Percentiles rank a stretch among this genome's conserved stretches.
phyloP scores from a whole-genome alignment of 2,888 invertebrate species.

The Acrobasis suavella region DNA sequence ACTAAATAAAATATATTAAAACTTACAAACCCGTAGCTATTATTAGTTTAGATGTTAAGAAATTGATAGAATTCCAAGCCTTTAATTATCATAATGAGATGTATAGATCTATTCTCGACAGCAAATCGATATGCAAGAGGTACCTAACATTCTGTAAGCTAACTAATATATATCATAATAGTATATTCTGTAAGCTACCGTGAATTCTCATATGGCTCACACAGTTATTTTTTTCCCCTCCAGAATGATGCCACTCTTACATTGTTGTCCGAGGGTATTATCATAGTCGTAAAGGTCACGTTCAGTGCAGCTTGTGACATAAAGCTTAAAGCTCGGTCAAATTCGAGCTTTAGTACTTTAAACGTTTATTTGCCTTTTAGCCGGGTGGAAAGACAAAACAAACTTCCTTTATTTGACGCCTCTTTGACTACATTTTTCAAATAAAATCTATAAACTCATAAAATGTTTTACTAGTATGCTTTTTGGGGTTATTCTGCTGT shows the following conservation, averaged over 20 bases:
- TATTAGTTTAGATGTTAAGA: no score
- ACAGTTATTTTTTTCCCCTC: no score
- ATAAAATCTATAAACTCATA: not conserved
- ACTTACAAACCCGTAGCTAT: no score
- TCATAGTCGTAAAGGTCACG: no score
- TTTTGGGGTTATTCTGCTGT: not conserved
- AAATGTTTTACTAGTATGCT: not conserved
- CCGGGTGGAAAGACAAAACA: constrained; percentile 4
- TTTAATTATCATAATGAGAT: not conserved
- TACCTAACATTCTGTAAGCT: not conserved
- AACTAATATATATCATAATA: no score
- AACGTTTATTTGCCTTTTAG: constrained; percentile 10
- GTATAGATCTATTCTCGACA: not conserved
- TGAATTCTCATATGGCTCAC: no score
- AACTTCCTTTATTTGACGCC: not conserved
- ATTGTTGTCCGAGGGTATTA: no score
- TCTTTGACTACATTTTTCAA: constrained; percentile 6
- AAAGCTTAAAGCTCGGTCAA: constrained; percentile 14
- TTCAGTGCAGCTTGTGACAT: no score
- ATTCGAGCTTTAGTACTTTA: constrained; percentile 4
- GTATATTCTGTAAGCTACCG: not conserved
- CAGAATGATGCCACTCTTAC: no score
- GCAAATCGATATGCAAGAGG: constrained; percentile 9
- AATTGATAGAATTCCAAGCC: no score
- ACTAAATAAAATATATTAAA: no score